phyloP scores from a whole-genome alignment of 2,797 vertebrate species.

The Apogon hyalosoma region DNA sequence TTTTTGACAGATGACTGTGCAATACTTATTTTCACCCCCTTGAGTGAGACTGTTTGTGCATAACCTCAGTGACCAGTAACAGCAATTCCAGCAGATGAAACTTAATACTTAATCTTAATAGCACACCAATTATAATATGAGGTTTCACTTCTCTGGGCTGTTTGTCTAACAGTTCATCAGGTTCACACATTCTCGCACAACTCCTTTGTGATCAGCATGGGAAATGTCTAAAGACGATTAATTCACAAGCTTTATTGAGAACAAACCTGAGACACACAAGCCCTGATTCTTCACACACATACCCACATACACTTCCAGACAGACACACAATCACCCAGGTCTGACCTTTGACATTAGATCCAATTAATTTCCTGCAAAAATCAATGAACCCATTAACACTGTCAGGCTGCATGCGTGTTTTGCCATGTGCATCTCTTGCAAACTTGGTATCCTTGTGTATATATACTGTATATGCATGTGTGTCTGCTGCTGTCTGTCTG shows the following conservation, averaged over 20 bases:
- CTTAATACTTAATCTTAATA: constrained; percentile 17
- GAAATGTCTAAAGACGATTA: constrained; percentile 14
- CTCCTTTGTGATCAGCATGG: constrained; percentile 14
- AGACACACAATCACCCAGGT: constrained; percentile 18
- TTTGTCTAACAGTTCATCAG: constrained; percentile 34
- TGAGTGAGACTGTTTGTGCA: constrained; percentile 38
- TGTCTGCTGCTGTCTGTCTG: constrained; percentile 36
- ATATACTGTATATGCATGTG: constrained; percentile 11
- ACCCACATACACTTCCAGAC: constrained; percentile 17
- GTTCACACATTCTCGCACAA: constrained; percentile 10
- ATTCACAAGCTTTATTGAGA: constrained; percentile 8
- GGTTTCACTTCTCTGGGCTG: constrained; percentile 47
- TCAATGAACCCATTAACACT: constrained; percentile 61
- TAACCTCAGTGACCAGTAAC: constrained; percentile 43
- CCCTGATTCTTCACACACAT: constrained; percentile 8
- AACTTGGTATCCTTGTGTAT: constrained; percentile 9
- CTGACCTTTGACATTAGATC: constrained; percentile 48
- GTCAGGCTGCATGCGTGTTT: constrained; percentile 5
- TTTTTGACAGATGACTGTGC: constrained; percentile 47
- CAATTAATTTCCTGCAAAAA: constrained; percentile 55
- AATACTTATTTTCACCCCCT: constrained; percentile 22
- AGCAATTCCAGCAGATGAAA: constrained; percentile 39
- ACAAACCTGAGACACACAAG: constrained; percentile 10
- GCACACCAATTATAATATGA: constrained; percentile 25
- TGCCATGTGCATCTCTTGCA: constrained; percentile 14